Evolutionary conservation across 2,797 vertebrate species (phyloP), one percentile per base, ranked within the genome.

Genomic region (Hipposideros larvatus): DNA sequence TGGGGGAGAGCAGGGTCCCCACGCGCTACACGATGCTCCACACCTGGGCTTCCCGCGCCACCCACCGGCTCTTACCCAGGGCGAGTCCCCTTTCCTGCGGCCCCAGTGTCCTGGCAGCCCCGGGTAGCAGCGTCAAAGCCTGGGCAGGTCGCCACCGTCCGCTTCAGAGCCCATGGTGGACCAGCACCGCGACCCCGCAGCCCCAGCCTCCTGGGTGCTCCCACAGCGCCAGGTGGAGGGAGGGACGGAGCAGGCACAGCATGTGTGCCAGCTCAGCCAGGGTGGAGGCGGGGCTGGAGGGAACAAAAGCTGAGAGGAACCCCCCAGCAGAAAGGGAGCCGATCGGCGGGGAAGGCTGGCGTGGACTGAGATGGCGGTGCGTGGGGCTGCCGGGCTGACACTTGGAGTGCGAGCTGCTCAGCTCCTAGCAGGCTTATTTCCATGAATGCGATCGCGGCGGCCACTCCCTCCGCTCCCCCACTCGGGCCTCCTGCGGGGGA

Each of bases 131-230:
- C 51, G 94, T 97, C 96, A 97, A 51, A 85, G 91, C 84, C 77
- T 51, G 51, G n/a, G 94, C 87, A 15, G 96, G 51, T 66, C 0
- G 37, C 84, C 43, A 95, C 91, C 22, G 77, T 90, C 71, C 4
- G 9, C 68, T 24, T 94, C 93, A 94, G 89, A 94, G 97, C 94
- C 97, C 97, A 90, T 83, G 84, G 94, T 53, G 68, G 94, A 43
- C 77, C n/a, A 21, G 79, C 63, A 10, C 85, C 8, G 21, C 5
- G 8, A 55, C 37, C 43, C 89, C 92, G 37, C 71, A 48, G 93
- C 65, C 87, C 96, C 84, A 37, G 84, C 84, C 89, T 89, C 80
- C 95, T 0, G 31, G 88, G 93, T 19, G 91, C 89, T 26, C 96
- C 93, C 88, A 28, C 74, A 48, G 79, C 95, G 21, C 92, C 90